A percentile compares a stretch with the other conserved stretches of the same genome.
Evolutionary conservation across 2,113 vertebrate genomes (phyloP).

Genomic region (Riparia riparia): DNA sequence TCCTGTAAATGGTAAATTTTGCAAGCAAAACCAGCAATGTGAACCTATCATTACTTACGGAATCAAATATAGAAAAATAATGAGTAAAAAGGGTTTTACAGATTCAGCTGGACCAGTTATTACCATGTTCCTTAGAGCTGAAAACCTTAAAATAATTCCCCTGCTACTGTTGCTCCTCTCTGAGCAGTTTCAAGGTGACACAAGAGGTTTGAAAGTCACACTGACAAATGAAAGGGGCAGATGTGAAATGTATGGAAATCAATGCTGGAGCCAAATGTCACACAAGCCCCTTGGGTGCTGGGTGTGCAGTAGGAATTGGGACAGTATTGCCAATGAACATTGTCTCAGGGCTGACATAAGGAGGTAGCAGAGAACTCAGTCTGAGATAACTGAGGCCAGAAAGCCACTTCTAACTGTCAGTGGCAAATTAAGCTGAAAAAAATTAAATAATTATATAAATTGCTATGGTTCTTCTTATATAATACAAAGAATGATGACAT

Average conservation of each 20-base stretch:
- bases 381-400: neutral
- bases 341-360: neutral
- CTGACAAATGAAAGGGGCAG: neutral
- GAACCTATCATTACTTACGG: neutral
- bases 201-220: neutral
- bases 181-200: neutral
- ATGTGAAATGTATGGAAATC: neutral
- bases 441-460: neutral
- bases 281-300: neutral
- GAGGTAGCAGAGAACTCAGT: neutral
- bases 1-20: neutral
- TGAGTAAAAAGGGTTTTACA: neutral
- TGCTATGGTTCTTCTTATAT: neutral
- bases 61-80: neutral
- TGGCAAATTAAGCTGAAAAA: neutral
- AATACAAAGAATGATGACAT: neutral
- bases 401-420: neutral
- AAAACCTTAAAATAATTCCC: neutral
- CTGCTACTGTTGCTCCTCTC: neutral
- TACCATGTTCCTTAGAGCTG: neutral
- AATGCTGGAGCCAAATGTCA: neutral
- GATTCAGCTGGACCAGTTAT: neutral
- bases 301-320: neutral
- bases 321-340: neutral
- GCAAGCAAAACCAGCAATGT: neutral